phyloP scores from a whole-genome alignment of 2,113 vertebrate genomes.

The Centrocercus urophasianus region DNA sequence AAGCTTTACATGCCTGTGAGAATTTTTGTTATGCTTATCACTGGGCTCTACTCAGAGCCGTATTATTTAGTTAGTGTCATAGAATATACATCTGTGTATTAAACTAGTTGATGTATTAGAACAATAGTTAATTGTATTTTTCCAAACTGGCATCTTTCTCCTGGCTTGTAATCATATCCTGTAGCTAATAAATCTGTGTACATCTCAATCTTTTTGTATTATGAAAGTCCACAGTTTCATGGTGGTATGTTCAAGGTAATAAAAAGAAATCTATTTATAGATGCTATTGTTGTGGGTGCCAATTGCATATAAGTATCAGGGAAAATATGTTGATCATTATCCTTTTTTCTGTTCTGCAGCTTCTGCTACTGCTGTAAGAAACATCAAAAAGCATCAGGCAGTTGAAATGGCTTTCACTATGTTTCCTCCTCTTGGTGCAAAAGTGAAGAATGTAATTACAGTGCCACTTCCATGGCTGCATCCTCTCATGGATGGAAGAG shows the following conservation, averaged over 20 bases:
- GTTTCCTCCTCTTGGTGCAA: conserved; percentile 20
- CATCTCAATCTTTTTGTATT: background rate
- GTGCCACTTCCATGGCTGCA: background rate
- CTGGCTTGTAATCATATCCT: background rate
- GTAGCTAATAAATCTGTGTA: background rate
- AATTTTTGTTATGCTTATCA: background rate
- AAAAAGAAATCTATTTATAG: background rate
- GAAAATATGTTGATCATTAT: background rate
- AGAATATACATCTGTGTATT: background rate
- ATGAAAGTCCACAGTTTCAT: background rate
- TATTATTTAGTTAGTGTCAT: background rate
- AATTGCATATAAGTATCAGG: background rate
- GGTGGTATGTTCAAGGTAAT: background rate
- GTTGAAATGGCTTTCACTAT: conserved; percentile 31
- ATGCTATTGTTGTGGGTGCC: background rate
- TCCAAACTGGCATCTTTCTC: background rate
- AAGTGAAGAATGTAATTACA: background rate
- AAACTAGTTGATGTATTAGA: background rate
- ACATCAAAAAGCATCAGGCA: background rate
- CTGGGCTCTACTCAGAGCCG: background rate
- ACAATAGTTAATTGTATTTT: background rate
- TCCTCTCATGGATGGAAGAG: background rate
- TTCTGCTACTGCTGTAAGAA: background rate
- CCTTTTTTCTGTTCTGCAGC: background rate
- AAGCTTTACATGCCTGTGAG: background rate